Conservation (phyloP, 2,888 invertebrate genomes). For the Dendrolimus houi region DNA sequence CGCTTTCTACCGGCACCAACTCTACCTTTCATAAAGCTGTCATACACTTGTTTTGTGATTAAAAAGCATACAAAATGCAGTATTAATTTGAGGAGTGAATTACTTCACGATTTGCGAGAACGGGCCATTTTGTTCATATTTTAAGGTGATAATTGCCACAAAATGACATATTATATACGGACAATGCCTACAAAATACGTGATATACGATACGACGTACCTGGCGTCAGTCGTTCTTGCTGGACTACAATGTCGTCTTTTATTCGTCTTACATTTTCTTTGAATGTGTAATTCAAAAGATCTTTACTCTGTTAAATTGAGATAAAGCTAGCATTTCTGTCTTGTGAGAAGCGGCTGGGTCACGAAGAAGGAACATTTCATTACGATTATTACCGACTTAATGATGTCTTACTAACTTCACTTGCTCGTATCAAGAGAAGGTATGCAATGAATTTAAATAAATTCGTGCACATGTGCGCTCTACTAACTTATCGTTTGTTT, state of each 20-base stretch:
- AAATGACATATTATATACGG: too few relatives aligned
- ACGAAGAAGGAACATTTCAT: conserved; percentile 47
- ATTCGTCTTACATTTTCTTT: conserved; percentile 23
- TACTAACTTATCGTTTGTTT: neutral
- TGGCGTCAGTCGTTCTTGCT: neutral
- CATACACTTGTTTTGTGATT: too few relatives aligned
- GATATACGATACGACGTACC: too few relatives aligned
- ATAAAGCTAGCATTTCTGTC: conserved; percentile 47
- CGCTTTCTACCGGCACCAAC: too few relatives aligned
- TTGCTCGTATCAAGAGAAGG: conserved; percentile 32
- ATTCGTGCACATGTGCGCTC: conserved; percentile 37
- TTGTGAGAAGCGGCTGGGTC: conserved; percentile 36
- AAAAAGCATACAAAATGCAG: too few relatives aligned
- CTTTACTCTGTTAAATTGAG: conserved; percentile 35
- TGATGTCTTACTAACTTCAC: conserved; percentile 52
- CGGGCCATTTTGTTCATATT: too few relatives aligned
- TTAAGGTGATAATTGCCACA: too few relatives aligned
- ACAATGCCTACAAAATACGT: too few relatives aligned
- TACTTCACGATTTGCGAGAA: too few relatives aligned
- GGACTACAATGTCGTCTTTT: conserved; percentile 12
- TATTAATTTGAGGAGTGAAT: too few relatives aligned
- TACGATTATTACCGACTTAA: conserved; percentile 58
- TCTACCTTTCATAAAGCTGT: too few relatives aligned
- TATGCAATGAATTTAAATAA: conserved; percentile 55
- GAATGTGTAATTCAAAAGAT: conserved; percentile 31